These are phyloP conservation scores for Chymomyza procnemis DNA, from an alignment of 2,888 invertebrate genomes.

Conservation along the genomic window DNA sequence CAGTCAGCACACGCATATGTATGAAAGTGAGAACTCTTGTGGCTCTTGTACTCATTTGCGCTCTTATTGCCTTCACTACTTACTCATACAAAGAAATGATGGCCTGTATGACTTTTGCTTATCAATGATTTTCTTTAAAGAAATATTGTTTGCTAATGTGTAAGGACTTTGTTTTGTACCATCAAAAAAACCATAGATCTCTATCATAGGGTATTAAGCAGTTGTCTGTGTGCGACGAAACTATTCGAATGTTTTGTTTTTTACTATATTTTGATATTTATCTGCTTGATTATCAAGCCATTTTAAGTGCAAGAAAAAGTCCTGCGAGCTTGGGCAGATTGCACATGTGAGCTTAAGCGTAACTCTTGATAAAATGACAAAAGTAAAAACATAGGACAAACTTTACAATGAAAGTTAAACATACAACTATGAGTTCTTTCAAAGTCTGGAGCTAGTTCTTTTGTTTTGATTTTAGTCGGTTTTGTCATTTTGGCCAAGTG, in stretches of 20 bases:
- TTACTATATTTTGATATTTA: background rate
- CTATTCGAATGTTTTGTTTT: too few species aligned
- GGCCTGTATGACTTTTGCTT: too few species aligned
- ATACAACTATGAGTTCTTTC: background rate
- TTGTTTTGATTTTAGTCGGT: background rate
- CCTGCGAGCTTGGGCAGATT: background rate
- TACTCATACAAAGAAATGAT: too few species aligned
- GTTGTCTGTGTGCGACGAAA: background rate
- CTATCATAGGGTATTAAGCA: background rate
- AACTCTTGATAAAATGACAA: background rate
- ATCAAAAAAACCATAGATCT: too few species aligned
- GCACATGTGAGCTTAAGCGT: background rate
- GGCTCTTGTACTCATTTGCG: too few species aligned
- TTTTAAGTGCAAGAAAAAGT: background rate
- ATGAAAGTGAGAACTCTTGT: too few species aligned
- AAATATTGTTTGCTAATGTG: too few species aligned
- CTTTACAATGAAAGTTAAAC: background rate
- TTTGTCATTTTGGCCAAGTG: background rate
- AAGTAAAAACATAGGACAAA: background rate
- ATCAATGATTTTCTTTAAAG: too few species aligned
- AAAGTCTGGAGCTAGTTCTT: background rate
- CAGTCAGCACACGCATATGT: too few species aligned
- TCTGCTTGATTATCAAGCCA: background rate
- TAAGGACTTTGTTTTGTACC: too few species aligned
- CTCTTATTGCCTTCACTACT: too few species aligned